Evolutionary conservation across 2,113 vertebrate genomes (phyloP), one percentile per base, ranked within the genome.

Genomic region (Tricholaema leucomelas): DNA sequence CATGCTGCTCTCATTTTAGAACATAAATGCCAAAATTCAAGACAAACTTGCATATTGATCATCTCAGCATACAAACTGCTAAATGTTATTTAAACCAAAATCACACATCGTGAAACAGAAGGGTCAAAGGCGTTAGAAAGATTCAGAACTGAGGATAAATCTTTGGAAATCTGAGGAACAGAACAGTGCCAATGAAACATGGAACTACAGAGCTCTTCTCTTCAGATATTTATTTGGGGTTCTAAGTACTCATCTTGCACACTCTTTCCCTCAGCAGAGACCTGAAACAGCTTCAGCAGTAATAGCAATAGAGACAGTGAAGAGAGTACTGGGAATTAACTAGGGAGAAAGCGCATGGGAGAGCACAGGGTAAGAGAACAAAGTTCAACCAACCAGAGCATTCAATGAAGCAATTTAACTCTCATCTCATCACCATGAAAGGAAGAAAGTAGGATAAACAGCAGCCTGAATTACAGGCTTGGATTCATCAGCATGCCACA

Each of bases 361-460:
- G 81, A 76, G 17, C 28, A 66, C 31, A 66, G 59, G 27, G 6
- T 65, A 79, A 31, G 46, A 84, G 55, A 59, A 93, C 48, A 90
- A 71, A 73, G 31, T 38, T 87, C 66, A 94, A 48, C 55, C 38
- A 88, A 46, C 52, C 10, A 2, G 20, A 95, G 31, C 25, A 42
- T 80, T 90, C 67, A 82, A 64, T 79, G 72, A 23, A 79, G 74
- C 55, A 74, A 82, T 85, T 90, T 90, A 91, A 94, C 80, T 95
- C 81, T 46, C 59, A 78, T 64, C 28, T 95, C 59, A 95, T 81
- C 66, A 80, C 56, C 78, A 87, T n/a, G 75, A 90, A 76, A 91
- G 27, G n/a, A 27, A 77, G 30, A 79, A 15, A 73, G 31, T 36
- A 44, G 38, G 61, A 86, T 28, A 91, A 79, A 56, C 60, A 91